Evolutionary conservation across 1,140 invertebrate genomes (phyloP), one percentile per base, ranked within the genome.

Genomic region (Drosophila truncata): DNA sequence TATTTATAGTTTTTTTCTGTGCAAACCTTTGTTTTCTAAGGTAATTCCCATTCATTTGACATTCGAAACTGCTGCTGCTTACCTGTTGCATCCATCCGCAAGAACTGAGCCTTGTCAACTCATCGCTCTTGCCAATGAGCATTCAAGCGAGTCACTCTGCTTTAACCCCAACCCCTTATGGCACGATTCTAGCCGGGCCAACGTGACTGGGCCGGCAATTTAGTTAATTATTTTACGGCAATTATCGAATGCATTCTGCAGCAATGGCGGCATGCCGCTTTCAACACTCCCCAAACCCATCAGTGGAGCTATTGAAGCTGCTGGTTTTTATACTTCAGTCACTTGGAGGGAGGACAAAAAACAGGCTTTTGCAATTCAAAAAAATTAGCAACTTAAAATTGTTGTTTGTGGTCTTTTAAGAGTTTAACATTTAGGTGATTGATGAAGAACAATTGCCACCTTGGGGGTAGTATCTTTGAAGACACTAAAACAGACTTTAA

Each of bases 211-310:
- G 39, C 47, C 55, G 41, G 77, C 78, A 78, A 85, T 85, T 80
- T 78, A 73, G 66, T 64, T 78, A 74, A 85, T 86, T 85, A 85
- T 72, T 85, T 86, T 50, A 66, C 52, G 42, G 58, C 62, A 82
- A 85, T 85, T 85, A 85, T 78, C 74, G 60, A 81, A 72, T 78
- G 78, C 72, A 80, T 61, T 84, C 79, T 60, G 44, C 29, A 50
- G 61, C 46, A 18, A 59, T 46, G 47, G 52, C 55, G 73, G 52
- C 60, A 62, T 18, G 63, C 33, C 57, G 69, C 76, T 83, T 85
- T 85, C 82, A 85, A 80, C 66, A 84, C 62, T 52, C 52, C 50
- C 52, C 42, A 52, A 52, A 59, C 44, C 39, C 64, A 65, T 55
- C 47, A 61, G 29, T 37, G 37, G 31, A 49, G 62, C 61, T 62